These are phyloP conservation scores for Oxystoma pomonae DNA, from an alignment of 2,888 invertebrate genomes.

Conservation along the genomic window DNA sequence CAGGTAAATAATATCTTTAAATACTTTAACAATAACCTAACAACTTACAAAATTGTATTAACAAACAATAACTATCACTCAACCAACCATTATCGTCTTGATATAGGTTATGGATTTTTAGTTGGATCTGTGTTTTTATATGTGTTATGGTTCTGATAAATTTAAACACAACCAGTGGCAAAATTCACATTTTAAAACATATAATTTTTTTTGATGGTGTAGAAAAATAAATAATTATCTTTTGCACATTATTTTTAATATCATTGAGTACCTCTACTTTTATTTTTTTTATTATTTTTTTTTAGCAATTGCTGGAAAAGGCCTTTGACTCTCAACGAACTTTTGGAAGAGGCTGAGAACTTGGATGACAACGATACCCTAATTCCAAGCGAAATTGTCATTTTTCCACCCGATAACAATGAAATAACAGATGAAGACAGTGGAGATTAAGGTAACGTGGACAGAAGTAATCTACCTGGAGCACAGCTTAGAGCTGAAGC, in stretches of 20 bases:
- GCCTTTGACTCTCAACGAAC: slow-evolving; percentile 8
- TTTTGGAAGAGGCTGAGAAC: slow-evolving; percentile 9
- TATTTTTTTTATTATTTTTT: too few species aligned
- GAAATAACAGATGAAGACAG: slow-evolving; percentile 7
- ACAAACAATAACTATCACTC: not conserved
- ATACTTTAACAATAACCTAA: not conserved
- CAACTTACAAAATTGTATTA: not conserved
- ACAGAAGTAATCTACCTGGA: slow-evolving; percentile 2
- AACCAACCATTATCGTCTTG: not conserved
- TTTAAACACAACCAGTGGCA: too few species aligned
- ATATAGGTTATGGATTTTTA: not conserved
- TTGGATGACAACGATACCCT: not conserved
- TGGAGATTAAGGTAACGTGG: slow-evolving; percentile 4
- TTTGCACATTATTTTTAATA: too few species aligned
- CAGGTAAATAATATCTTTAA: not conserved
- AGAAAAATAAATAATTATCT: too few species aligned
- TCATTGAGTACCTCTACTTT: too few species aligned
- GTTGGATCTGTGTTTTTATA: too few species aligned
- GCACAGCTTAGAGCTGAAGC: slow-evolving; percentile 3
- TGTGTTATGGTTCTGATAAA: too few species aligned
- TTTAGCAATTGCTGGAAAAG: slow-evolving; percentile 10
- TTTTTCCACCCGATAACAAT: slow-evolving; percentile 12
- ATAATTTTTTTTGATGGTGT: too few species aligned
- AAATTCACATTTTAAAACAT: too few species aligned
- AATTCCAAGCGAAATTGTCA: slow-evolving; percentile 14